Conservation (phyloP, 2,888 invertebrate genomes). For the Cerastoderma edule region DNA sequence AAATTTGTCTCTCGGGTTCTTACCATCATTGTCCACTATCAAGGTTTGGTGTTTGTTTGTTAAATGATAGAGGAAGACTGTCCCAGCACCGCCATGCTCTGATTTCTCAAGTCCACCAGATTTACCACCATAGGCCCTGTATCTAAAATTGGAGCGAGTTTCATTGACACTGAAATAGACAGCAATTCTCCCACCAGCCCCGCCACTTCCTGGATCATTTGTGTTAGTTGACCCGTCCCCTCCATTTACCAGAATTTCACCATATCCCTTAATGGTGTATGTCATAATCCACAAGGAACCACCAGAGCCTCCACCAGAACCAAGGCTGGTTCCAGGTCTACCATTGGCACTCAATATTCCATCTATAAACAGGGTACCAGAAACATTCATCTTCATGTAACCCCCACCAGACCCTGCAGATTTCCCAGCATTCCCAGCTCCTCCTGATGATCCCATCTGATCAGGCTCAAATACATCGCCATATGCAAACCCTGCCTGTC, state of each 20-base stretch:
- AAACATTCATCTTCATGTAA: constrained; percentile 75
- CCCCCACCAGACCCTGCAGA: constrained; percentile 74
- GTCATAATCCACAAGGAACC: constrained; percentile 76
- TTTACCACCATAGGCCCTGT: constrained; percentile 66
- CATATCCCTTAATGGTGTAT: constrained; percentile 71
- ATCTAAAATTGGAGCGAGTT: constrained; percentile 71
- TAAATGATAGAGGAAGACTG: constrained; percentile 71
- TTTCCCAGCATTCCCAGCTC: constrained; percentile 46
- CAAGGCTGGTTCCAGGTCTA: constrained; percentile 42
- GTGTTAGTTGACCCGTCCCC: constrained; percentile 59
- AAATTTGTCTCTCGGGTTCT: constrained; percentile 48
- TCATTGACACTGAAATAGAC: constrained; percentile 71
- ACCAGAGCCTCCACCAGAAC: constrained; percentile 73
- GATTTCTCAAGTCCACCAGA: constrained; percentile 48
- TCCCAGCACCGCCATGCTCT: constrained; percentile 73
- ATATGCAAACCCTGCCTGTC: constrained; percentile 68
- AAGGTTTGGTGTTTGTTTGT: constrained; percentile 67
- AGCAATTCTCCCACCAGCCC: constrained; percentile 74
- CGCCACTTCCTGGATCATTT: constrained; percentile 70
- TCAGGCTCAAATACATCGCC: constrained; percentile 75
- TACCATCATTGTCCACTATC: constrained; percentile 69
- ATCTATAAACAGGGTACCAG: constrained; percentile 71
- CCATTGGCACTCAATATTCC: constrained; percentile 73
- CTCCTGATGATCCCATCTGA: constrained; percentile 72
- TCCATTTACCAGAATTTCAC: constrained; percentile 71